A percentile compares a stretch with the other conserved stretches of the same genome.
Evolutionary conservation across 2,888 invertebrate genomes (phyloP).

Genomic region (Smittia sp.): DNA sequence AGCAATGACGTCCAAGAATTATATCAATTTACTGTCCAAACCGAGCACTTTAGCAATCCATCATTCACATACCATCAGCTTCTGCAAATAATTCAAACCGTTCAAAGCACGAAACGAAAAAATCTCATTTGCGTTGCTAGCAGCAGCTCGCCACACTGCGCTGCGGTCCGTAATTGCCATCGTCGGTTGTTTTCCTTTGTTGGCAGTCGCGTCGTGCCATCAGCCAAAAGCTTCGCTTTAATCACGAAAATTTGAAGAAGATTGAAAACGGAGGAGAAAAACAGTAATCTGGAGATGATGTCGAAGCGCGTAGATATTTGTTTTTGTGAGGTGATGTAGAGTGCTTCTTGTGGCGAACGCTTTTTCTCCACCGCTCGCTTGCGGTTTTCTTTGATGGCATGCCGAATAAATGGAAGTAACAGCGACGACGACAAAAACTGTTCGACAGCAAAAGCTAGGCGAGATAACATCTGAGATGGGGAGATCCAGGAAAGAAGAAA

Average conservation of each 20-base stretch:
- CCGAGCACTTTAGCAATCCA: not conserved
- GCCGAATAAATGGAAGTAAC: conserved; percentile 24
- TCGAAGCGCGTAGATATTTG: conserved; percentile 24
- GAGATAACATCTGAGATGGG: not conserved
- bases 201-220: not conserved
- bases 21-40: not conserved
- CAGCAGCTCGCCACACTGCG: not conserved
- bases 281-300: not conserved
- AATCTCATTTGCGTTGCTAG: not conserved
- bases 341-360: not conserved
- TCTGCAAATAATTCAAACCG: conserved; percentile 7
- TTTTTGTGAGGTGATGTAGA: conserved; percentile 10
- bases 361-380: not conserved
- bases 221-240: not conserved
- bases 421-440: not conserved
- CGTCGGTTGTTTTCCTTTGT: conserved; percentile 10
- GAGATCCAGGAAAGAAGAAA: not conserved
- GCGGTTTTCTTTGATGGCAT: conserved; percentile 35
- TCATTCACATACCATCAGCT: conserved; percentile 8
- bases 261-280: conserved; percentile 6
- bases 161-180: conserved; percentile 12
- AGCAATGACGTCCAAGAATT: conserved; percentile 4
- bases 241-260: conserved; percentile 6
- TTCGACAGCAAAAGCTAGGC: not conserved
- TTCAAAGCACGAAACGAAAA: not conserved